Base-by-base conservation (phyloP, 2,113 vertebrate genomes). In the Mesembrinibis cayennensis region DNA sequence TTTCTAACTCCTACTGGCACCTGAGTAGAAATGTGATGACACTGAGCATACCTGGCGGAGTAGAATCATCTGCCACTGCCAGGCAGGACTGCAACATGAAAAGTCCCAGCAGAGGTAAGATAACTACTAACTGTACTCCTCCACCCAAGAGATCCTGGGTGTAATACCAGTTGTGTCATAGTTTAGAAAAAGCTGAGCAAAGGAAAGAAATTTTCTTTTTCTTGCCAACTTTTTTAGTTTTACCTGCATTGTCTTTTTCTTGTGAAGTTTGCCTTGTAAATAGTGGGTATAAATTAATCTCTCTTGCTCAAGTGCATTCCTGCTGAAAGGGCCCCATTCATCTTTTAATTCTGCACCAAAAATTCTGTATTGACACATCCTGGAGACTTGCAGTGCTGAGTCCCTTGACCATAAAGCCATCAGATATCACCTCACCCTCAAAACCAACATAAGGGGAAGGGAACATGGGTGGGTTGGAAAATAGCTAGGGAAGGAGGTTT, bases 351-450 rank as follows among this genome's bases (percentile, higher is more conserved):
- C 58, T 67, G 38, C 67, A 47, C 5, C 21, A 49, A 36, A 67
- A 59, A 21, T 3, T 25, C 61, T 62, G n/a, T 10, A 6, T 21
- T 13, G 49, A 32, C 36, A 27, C 2, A 0, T 8, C 11, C 34
- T 72, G n/a, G 21, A 30, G 27, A 17, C 67, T 12, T 23, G 50
- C 47, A 49, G 34, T 13, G 42, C 63, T 36, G 55, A 81, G 32
- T 25, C n/a, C 30, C n/a, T 61, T 0, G 0, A 67, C 38, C n/a
- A 32, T 19, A 44, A 38, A n/a, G 5, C 6, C 73, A 49, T 38
- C 23, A 67, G 62, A 26, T 4, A 52, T 2, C 47, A 72, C 20
- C 26, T 32, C 47, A 71, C 16, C 9, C 49, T 87, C n/a, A 59
- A 74, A 84, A 56, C 27, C 12, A 78, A 44, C 38, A 34, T 22